phyloP scores from a whole-genome alignment of 2,113 vertebrate genomes.

The Oxygymnocypris stewartii region DNA sequence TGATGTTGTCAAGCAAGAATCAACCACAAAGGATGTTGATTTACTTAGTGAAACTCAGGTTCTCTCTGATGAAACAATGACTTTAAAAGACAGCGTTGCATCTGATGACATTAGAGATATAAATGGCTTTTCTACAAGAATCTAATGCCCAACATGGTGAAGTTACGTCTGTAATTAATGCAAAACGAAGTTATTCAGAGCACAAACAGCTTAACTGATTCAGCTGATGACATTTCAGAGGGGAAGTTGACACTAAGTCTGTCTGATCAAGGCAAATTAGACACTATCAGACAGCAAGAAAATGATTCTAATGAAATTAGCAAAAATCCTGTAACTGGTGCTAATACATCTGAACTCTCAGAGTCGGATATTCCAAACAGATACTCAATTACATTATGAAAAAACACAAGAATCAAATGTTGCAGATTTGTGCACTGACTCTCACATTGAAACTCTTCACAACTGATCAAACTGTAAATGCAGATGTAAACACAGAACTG shows the following conservation, averaged over 20 bases:
- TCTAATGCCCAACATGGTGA: conserved; percentile 4
- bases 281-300: conserved; percentile 5
- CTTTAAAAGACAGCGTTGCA: conserved; percentile 11
- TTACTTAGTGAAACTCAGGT: not conserved
- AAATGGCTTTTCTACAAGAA: not conserved
- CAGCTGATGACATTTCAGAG: not conserved
- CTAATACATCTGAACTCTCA: not conserved
- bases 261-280: not conserved
- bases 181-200: not conserved
- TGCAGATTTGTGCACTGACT: not conserved
- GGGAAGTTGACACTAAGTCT: not conserved
- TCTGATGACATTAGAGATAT: conserved; percentile 2
- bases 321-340: not conserved
- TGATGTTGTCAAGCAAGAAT: not conserved
- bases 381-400: not conserved
- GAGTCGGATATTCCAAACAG: not conserved
- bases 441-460: not conserved
- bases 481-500: not conserved
- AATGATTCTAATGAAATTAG: not conserved
- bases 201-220: not conserved
- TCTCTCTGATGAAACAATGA: not conserved
- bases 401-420: not conserved
- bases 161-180: not conserved
- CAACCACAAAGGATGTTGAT: not conserved
- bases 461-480: not conserved